Base-by-base conservation (phyloP, 2,888 invertebrate species). In the Drosophila lutescens region DNA sequence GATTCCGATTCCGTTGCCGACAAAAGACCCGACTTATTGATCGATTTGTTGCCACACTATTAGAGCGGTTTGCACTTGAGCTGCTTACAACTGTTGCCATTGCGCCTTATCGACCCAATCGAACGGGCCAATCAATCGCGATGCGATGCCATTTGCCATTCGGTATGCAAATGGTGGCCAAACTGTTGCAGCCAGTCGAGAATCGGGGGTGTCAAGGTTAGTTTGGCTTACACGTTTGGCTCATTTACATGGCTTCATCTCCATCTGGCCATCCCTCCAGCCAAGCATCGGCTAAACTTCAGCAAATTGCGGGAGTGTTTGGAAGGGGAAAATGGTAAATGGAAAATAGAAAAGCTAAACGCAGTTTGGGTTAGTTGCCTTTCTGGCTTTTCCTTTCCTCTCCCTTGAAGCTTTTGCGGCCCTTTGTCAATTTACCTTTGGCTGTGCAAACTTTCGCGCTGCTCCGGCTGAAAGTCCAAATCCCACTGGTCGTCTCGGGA, bases 401-500 rank as follows among this genome's bases (percentile, higher is more conserved):
- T 71, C 53, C 6, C 44, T 26, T 10, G 41, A 4, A 30, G 20
- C 43, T 46, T 46, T 56, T 70, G 51, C 30, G 30, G 65, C 54
- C 79, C 66, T 80, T 70, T 77, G 76, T 75, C 78, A 80, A 89
- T 90, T 89, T 89, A 89, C 89, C 89, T 89, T 84, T 81, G 81
- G 76, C 79, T 79, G 51, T 79, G 76, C 75, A 79, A 67, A 79
- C 67, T 72, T 79, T 78, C 68, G 50, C 56, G 65, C 59, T 60
- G 76, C 72, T 65, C 69, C 60, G 26, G 57, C 46, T 61, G 56
- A 65, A 61, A 60, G 55, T 55, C 51, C 69, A 51, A 54, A 60
- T 55, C 50, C 74, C 59, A 62, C 55, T 61, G 56, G 59, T 41
- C 61, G 32, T 68, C 62, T 51, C 62, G 50, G 72, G 55, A 47